Base-by-base conservation (phyloP, 2,797 vertebrate genomes). In the Neosilurus hyrtlii region DNA sequence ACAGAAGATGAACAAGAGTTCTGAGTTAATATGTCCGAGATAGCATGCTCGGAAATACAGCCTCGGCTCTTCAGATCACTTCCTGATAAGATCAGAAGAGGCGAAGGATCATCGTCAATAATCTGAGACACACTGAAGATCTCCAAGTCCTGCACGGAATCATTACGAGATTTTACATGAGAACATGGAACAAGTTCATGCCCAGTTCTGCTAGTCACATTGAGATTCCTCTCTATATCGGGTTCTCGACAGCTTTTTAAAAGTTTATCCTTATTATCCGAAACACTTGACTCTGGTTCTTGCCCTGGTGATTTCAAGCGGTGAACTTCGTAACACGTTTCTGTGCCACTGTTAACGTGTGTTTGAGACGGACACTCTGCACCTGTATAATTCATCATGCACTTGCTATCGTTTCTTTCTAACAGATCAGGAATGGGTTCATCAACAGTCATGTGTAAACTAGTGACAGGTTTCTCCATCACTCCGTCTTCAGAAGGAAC, bases 361-460 rank as follows among this genome's bases (percentile, higher is more conserved):
- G 26, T 72, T 76, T 49, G 51, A 57, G 66, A 30, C 2, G 24
- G 79, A 63, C 63, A n/a, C 24, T n/a, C 7, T 18, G 43, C 24
- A 24, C 67, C 71, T 70, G 59, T 61, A 37, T 16, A 76, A 66
- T 76, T 54, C 59, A 70, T 49, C 35, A 78, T 56, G 3, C 57
- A 16, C 35, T 79, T 43, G 54, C 68, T 35, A 12, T n/a, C 71
- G 54, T 79, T 87, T 76, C 16, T 35, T 49, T 56, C 77, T 11
- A 86, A 72, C 72, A 84, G 73, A 80, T 84, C 83, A 11, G 80
- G 65, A 20, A 79, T 67, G 22, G 18, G 24, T 49, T 85, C 82
- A 62, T 83, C 71, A 20, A 22, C 20, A 15, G 10, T 4, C 10
- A 83, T 52, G 14, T 66, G 54, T 54, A 63, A 37, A 43, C 43